Evolutionary conservation across 2,797 vertebrate genomes (phyloP), one percentile per base, ranked within the genome.

Genomic region (Buphagus erythrorhynchus): DNA sequence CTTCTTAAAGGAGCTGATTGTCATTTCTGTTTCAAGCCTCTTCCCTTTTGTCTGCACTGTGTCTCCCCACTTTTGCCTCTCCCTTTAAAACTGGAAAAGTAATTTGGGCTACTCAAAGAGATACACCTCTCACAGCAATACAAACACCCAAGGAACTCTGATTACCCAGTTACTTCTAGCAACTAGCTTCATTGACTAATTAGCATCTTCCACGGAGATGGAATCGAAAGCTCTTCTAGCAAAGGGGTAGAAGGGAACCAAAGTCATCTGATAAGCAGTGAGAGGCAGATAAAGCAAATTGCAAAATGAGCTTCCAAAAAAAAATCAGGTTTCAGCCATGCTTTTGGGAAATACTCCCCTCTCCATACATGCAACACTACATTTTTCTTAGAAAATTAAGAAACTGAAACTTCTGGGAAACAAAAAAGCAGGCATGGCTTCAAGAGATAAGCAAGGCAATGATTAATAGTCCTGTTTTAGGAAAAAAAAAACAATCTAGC

Each of bases 401-500:
- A 46, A 49, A 91, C 61, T 5, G 5, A 36, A 89, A 35, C 40
- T 71, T 84, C 17, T 20, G 6, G 10, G 16, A 67, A 94, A 78
- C 10, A 58, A 78, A 69, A 74, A 68, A 48, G 8, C 19, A 63
- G 16, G 9, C 45, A 82, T 38, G 33, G 35, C 48, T 68, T 84
- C 33, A 42, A 85, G 35, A 82, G 29, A 74, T 22, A 90, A 89
- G 43, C 7, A 55, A 48, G 28, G 12, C 22, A 80, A 79, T 24
- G 21, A 66, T 62, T 97, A 77, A 73, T 18, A 42, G 6, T 38
- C 21, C 48, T 29, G 81, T 87, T 79, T 96, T 91, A 82, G 42
- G 15, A 62, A 38, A 90, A n/a, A 31, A 17, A 89, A 84, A 43
- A 16, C 3, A 26, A 98, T 97, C 96, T 98, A n/a, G 95, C 95